Evolutionary conservation across 2,888 invertebrate genomes (phyloP).

Genomic region (Drosophila parthenogenetica): DNA sequence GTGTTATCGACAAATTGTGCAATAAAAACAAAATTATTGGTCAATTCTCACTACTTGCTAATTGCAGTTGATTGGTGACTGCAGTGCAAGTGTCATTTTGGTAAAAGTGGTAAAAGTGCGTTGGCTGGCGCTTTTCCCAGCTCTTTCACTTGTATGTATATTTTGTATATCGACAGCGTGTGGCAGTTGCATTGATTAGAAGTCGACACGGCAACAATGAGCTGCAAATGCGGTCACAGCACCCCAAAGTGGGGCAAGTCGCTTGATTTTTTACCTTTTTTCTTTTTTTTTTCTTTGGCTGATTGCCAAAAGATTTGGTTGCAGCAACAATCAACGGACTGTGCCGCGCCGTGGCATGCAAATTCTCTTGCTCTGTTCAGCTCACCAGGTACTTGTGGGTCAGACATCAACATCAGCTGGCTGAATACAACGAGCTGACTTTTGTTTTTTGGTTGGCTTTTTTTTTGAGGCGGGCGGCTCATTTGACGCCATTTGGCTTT

Average conservation of each 20-base stretch:
- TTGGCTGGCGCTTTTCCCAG: constrained; percentile 9
- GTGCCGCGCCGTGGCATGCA: constrained; percentile 48
- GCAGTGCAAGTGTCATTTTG: constrained; percentile 44
- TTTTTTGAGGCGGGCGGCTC: constrained; percentile 26
- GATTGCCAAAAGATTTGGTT: constrained; percentile 40
- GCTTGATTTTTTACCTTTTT: constrained; percentile 7
- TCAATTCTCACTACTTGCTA: constrained; percentile 34
- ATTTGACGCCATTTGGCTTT: constrained; percentile 46
- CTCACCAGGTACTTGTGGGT: constrained; percentile 61
- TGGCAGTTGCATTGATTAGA: constrained; percentile 57
- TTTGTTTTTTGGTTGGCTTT: constrained; percentile 21
- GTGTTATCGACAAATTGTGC: neutral
- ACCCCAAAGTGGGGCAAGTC: constrained; percentile 72
- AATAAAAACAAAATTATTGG: neutral
- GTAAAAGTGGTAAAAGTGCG: constrained; percentile 35
- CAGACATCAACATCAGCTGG: constrained; percentile 36
- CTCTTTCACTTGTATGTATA: constrained; percentile 35
- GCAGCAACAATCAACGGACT: constrained; percentile 27
- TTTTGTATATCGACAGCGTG: constrained; percentile 38
- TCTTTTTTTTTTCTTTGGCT: neutral
- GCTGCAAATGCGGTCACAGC: constrained; percentile 66
- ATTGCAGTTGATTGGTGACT: constrained; percentile 6
- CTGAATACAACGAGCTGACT: constrained; percentile 24
- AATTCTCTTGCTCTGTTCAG: constrained; percentile 41
- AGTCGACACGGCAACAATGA: constrained; percentile 33